phyloP scores from a whole-genome alignment of 1,140 invertebrate genomes.

The Yoshiicerus persimilis region DNA sequence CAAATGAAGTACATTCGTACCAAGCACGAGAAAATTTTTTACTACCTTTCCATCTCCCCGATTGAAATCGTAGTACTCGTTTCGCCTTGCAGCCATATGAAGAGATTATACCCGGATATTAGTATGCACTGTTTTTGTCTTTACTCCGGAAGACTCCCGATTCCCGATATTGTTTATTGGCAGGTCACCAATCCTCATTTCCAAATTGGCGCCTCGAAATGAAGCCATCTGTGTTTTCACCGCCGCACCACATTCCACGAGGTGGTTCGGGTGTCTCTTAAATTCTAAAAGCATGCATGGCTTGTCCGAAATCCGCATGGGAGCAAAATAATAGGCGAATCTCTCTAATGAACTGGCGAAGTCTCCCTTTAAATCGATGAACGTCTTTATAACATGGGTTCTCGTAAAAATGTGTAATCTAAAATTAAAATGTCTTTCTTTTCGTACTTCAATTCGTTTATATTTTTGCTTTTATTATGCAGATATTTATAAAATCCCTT shows the following conservation, averaged over 20 bases:
- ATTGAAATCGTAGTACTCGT: background rate
- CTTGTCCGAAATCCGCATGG: background rate
- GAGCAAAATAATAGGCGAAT: too few relatives aligned
- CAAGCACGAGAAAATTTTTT: background rate
- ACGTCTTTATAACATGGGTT: too few relatives aligned
- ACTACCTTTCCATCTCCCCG: background rate
- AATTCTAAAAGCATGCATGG: background rate
- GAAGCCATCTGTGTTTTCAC: background rate
- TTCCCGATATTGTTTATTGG: too few relatives aligned
- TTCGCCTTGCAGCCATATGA: background rate
- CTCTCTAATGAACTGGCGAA: too few relatives aligned
- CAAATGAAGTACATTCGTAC: too few relatives aligned
- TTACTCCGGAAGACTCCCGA: background rate
- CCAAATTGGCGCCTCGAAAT: background rate
- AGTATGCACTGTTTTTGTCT: too few relatives aligned
- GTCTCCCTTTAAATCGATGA: too few relatives aligned
- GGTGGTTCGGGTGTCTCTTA: background rate
- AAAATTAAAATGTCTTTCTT: too few relatives aligned
- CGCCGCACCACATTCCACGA: background rate
- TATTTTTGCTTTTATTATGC: too few relatives aligned
- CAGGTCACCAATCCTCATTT: background rate
- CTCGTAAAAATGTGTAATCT: too few relatives aligned
- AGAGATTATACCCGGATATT: constrained; percentile 4
- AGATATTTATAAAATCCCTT: too few relatives aligned
- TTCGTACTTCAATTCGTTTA: too few relatives aligned